These are phyloP conservation scores for Tyrannus savana DNA, from an alignment of 2,113 vertebrate genomes.

Conservation along the genomic window DNA sequence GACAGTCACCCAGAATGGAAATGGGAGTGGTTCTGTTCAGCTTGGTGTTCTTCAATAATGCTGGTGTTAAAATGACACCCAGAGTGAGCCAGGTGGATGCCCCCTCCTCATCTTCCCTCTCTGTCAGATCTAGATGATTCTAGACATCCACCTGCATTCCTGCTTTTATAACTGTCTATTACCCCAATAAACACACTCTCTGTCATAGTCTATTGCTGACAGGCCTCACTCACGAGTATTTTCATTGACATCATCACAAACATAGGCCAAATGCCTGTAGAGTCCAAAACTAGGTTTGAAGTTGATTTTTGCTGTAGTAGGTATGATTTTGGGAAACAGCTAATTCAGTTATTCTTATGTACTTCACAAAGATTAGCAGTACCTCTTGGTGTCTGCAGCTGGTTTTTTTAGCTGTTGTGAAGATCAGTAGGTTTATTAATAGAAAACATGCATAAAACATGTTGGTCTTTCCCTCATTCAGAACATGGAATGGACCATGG, in stretches of 20 bases:
- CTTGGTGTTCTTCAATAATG: neutral
- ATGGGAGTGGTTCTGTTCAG: neutral
- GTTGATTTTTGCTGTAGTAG: neutral
- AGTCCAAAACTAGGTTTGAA: neutral
- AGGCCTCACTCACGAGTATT: neutral
- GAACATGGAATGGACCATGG: rapidly evolving
- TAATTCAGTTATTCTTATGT: neutral
- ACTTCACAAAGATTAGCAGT: neutral
- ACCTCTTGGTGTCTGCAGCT: neutral
- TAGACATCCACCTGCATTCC: neutral
- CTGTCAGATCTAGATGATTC: neutral
- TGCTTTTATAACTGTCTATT: neutral
- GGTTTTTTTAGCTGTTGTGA: neutral
- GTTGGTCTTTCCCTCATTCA: neutral
- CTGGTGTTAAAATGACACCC: neutral
- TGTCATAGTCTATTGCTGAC: neutral
- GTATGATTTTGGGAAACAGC: neutral
- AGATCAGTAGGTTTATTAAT: neutral
- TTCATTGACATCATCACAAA: neutral
- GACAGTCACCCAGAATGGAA: rapidly evolving
- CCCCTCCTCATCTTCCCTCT: neutral
- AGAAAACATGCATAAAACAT: neutral
- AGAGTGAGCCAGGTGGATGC: neutral
- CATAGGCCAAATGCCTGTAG: neutral
- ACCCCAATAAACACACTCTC: rapidly evolving